Evolutionary conservation across 2,888 invertebrate genomes (phyloP).

Genomic region (Nysson spinosus): DNA sequence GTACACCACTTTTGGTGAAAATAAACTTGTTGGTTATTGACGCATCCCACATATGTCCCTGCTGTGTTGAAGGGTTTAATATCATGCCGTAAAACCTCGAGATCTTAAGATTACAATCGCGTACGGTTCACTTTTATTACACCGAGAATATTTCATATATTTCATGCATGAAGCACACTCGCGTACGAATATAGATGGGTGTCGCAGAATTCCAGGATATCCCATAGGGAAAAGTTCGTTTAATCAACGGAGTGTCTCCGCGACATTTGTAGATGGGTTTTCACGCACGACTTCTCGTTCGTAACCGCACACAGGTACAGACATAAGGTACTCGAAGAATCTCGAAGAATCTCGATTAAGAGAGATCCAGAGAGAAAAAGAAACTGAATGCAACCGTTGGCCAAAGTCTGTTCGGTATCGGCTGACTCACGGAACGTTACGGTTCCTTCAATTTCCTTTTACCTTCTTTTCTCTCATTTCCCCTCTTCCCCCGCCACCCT

Average conservation of each 20-base stretch:
- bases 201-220: neutral
- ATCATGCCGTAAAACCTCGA: too few species aligned
- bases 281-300: neutral
- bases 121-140: too few species aligned
- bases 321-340: conserved; percentile 2
- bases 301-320: neutral
- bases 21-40: too few species aligned
- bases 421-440: neutral
- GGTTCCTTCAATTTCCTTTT: conserved; percentile 4
- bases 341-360: conserved; percentile 4
- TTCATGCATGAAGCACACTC: neutral
- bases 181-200: neutral
- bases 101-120: too few species aligned
- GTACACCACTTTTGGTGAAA: too few species aligned
- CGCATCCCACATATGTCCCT: too few species aligned
- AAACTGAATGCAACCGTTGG: conserved; percentile 1
- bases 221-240: conserved; percentile 1
- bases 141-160: neutral
- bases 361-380: neutral
- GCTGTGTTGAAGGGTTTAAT: too few species aligned
- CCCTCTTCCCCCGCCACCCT: neutral
- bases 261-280: neutral
- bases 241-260: conserved; percentile 11
- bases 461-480: neutral
- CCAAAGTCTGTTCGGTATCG: neutral